Evolutionary conservation across 2,113 vertebrate genomes (phyloP).

Genomic region (Nipponia nippon): DNA sequence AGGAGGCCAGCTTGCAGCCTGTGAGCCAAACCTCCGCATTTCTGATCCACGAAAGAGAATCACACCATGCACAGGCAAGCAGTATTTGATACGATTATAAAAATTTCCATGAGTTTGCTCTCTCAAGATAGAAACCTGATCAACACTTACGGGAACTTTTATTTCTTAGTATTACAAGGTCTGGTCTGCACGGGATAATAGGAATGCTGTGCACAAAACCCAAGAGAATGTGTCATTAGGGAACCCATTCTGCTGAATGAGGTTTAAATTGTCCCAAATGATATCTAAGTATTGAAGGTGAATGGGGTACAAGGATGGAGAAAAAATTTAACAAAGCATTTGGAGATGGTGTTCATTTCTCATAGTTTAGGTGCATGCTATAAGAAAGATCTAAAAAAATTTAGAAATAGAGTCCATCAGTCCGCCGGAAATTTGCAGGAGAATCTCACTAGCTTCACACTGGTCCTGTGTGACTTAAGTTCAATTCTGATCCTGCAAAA

Average conservation of each 20-base stretch:
- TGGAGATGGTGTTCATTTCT: neutral
- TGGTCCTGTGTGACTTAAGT: neutral
- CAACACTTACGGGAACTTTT: neutral
- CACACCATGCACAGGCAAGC: neutral
- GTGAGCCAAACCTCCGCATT: neutral
- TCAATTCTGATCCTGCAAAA: neutral
- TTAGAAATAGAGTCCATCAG: neutral
- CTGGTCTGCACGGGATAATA: neutral
- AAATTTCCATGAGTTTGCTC: neutral
- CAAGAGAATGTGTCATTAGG: neutral
- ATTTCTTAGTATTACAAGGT: neutral
- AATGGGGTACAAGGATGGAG: neutral
- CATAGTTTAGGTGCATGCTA: neutral
- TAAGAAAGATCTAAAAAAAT: neutral
- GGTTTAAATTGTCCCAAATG: neutral
- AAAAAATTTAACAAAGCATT: neutral
- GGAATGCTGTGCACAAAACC: neutral
- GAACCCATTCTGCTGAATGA: neutral
- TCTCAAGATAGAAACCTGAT: neutral
- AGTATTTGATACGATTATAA: neutral
- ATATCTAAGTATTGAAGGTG: neutral
- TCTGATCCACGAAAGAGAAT: conserved; percentile 2
- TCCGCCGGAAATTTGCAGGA: neutral
- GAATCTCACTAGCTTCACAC: neutral
- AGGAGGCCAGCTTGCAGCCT: conserved; percentile 8